Base-by-base conservation (phyloP, 2,113 vertebrate species). In the Festucalex cinctus region DNA sequence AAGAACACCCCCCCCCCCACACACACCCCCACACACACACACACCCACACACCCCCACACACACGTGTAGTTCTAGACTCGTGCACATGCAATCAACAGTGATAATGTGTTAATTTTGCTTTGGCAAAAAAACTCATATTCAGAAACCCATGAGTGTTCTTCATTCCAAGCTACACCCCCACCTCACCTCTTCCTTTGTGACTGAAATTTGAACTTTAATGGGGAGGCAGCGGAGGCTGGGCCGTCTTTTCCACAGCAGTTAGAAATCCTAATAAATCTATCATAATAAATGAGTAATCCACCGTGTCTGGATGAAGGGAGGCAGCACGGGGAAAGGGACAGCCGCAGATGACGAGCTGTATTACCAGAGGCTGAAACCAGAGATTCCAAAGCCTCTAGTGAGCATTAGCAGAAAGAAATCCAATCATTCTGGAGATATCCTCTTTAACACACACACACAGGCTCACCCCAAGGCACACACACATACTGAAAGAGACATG, bases 261-360 rank as follows among this genome's bases (percentile, higher is more conserved):
- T 82, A 81, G 81, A 83, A 85, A 88, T 81, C 86, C 83, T 70
- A 80, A 90, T 85, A 87, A 88, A 90, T 88, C 86, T 79, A 84
- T 86, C 79, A 85, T 86, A 88, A 90, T 89, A 83, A 88, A 86
- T 75, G 83, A 65, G 78, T 86, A 85, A 89, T 90, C 85, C 86
- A 75, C 43, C 0, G 63, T 85, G 85, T 88, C 87, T 89, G 86
- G 81, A 82, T 82, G 82, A 79, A 77, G 80, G 79, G 71, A 79
- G 82, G 80, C 66, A 51, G 76, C 76, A 70, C 72, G 67, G 78
- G 37, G 75, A 82, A 80, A 83, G 51, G 79, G 82, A 85, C 83
- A 81, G 86, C 80, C 86, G 44, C 87, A 87, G 85, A 88, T 86
- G 85, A 88, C 83, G 84, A 85, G 81, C 83, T 80, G 85, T 81